These are phyloP conservation scores for Podotricha telesiphe DNA, from an alignment of 2,888 invertebrate species.

Conservation along the genomic window DNA sequence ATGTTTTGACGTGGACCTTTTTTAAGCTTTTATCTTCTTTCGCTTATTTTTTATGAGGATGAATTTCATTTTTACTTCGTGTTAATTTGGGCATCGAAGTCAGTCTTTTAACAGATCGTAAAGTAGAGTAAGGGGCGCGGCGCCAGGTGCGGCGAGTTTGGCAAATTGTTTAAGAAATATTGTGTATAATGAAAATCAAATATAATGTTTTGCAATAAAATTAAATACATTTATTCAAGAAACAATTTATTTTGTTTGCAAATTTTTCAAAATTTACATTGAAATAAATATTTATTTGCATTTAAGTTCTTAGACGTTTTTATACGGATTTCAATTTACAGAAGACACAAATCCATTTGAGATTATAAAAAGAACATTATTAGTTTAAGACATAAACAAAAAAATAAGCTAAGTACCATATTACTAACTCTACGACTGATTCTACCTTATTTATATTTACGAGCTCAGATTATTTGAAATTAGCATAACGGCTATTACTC, in stretches of 20 bases:
- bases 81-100: constrained; percentile 84
- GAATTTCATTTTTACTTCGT: constrained; percentile 82
- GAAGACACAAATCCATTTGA: too few species aligned
- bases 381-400: background rate
- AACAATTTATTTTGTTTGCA: background rate
- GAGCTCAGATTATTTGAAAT: constrained; percentile 71
- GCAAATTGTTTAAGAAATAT: constrained; percentile 40
- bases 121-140: constrained; percentile 67
- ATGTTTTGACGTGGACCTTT: constrained; percentile 83
- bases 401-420: constrained; percentile 19
- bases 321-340: background rate
- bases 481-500: constrained; percentile 79
- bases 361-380: too few species aligned
- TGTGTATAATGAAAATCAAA: constrained; percentile 24
- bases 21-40: constrained; percentile 82
- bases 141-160: constrained; percentile 66
- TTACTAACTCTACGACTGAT: constrained; percentile 36
- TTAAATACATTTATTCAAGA: background rate
- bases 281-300: background rate
- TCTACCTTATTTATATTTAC: constrained; percentile 51
- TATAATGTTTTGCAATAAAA: background rate
- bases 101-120: constrained; percentile 84
- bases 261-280: background rate
- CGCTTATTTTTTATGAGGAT: constrained; percentile 76
- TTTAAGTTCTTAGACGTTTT: background rate